Base-by-base conservation (phyloP, 1,140 invertebrate genomes). In the Ruditapes philippinarum region DNA sequence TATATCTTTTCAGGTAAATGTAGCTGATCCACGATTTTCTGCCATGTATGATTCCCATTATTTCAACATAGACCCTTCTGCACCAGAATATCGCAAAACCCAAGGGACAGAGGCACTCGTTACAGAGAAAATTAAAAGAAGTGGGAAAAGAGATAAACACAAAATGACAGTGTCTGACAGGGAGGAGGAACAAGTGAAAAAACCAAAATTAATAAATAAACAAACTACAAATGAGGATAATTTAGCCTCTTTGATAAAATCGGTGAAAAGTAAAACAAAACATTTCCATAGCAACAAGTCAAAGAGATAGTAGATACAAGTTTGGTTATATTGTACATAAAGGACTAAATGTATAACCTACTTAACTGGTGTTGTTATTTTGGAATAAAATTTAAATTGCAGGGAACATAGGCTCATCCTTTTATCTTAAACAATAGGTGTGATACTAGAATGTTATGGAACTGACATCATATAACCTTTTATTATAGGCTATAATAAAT, bases 11-110 rank as follows among this genome's bases (percentile, higher is more conserved):
- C 74, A 90, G 89, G 38, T 85, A 19, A 81, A 90, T 81, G 82
- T 86, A 31, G 38, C 28, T n/a, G 83, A 85, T 70, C 74, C 74
- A 28, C 42, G 89, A 40, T 90, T 90, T 70, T 76, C 73, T 31
- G 82, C 89, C n/a, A 40, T 85, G 19, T 85, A 54, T 28, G 38
- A 85, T 5, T 85, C 89, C 0, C 82, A 85, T 31, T 38, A 80
- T 9, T 86, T 70, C 49, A 81, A 81, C 60, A 79, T 90, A 90
- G 99, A 99, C 96, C 98, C 98, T 22, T 97, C 98, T 2, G 97
- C 99, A 96, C 97, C 98, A 11, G 97, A 98, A 95, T 99, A 97
- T 94, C 98, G 98, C 94, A 98, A 98, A 96, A 99, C 98, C 0
- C 98, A 98, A 95, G 98, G 97, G 74, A 99, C 98, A 96, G 97